Percentiles rank a stretch among this genome's conserved stretches.
phyloP scores from a whole-genome alignment of 1,140 invertebrate genomes.

The Charaxes varanes region DNA sequence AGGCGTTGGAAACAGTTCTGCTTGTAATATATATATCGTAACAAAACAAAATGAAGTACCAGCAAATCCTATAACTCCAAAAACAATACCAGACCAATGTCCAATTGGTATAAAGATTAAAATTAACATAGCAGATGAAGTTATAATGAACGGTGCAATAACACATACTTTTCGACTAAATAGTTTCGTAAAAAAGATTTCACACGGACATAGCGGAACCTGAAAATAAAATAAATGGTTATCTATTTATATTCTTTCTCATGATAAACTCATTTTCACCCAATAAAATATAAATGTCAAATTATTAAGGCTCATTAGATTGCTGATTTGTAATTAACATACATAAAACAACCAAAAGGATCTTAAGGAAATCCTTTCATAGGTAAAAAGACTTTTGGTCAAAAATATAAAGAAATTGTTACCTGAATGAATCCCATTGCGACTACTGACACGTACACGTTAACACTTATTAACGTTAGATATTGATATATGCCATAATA shows the following conservation, averaged over 20 bases:
- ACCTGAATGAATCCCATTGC: slow-evolving; percentile 35
- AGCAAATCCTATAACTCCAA: slow-evolving; percentile 24
- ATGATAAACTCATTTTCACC: no score
- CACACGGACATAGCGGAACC: slow-evolving; percentile 11
- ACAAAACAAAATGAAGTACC: slow-evolving; percentile 17
- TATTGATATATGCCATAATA: slow-evolving; percentile 42
- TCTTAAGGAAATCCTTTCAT: not conserved
- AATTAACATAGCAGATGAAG: slow-evolving; percentile 22
- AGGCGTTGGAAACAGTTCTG: slow-evolving; percentile 36
- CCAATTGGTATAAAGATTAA: slow-evolving; percentile 25
- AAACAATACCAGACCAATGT: slow-evolving; percentile 18
- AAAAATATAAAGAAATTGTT: slow-evolving; percentile 6
- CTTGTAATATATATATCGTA: slow-evolving; percentile 25
- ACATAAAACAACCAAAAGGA: not conserved
- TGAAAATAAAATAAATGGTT: slow-evolving; percentile 11
- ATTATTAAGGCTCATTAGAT: no score
- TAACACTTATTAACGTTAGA: slow-evolving; percentile 24
- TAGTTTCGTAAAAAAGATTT: slow-evolving; percentile 23
- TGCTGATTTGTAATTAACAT: no score
- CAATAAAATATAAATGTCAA: no score
- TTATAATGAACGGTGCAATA: slow-evolving; percentile 4
- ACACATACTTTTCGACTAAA: slow-evolving; percentile 24
- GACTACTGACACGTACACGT: slow-evolving; percentile 28
- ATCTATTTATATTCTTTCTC: no score
- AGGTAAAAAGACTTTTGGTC: not conserved